A percentile compares a stretch with the other conserved stretches of the same genome.
Evolutionary conservation across 2,888 invertebrate genomes (phyloP).

Genomic region (Candidula unifasciata): DNA sequence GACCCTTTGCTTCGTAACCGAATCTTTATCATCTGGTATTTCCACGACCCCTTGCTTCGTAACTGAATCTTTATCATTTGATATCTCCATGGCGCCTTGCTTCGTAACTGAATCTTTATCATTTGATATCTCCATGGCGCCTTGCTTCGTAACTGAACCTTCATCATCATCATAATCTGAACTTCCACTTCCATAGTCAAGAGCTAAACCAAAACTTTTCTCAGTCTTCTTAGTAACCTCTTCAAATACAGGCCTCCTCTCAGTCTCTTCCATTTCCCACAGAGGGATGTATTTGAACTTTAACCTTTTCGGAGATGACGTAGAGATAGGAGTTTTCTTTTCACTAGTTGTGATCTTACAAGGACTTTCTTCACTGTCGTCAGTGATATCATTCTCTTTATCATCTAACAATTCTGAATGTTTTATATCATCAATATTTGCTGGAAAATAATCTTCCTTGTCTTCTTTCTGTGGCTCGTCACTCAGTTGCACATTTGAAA

Average conservation of each 20-base stretch:
- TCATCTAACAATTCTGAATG: neutral
- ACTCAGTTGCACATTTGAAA: too few relatives aligned
- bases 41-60: too few relatives aligned
- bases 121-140: neutral
- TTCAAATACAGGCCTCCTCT: conserved; percentile 25
- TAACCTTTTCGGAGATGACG: neutral
- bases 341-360: neutral
- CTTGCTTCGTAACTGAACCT: neutral
- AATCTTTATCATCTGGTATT: neutral
- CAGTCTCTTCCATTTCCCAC: conserved; percentile 46
- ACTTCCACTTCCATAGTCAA: conserved; percentile 48
- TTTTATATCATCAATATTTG: neutral
- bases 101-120: neutral
- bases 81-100: neutral
- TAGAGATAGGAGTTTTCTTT: neutral
- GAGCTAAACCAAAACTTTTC: conserved; percentile 23
- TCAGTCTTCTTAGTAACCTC: neutral
- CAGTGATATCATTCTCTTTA: neutral
- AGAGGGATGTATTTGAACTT: conserved; percentile 49
- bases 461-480: neutral
- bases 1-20: neutral
- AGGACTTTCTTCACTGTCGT: neutral
- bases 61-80: neutral
- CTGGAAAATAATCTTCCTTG: neutral
- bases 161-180: conserved; percentile 38